phyloP scores from a whole-genome alignment of 1,140 invertebrate genomes.

The Papilio aristodemus region DNA sequence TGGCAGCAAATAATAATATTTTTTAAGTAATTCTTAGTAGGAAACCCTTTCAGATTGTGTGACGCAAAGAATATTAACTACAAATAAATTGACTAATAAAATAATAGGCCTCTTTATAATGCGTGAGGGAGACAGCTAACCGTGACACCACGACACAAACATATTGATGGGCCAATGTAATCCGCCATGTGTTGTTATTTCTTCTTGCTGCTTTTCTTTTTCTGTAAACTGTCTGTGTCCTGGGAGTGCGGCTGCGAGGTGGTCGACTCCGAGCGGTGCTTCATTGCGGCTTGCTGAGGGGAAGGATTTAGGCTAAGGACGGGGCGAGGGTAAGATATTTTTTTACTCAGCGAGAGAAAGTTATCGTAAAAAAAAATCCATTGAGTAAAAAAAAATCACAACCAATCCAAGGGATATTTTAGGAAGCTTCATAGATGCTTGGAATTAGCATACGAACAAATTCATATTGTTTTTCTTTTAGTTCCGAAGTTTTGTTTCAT shows the following conservation, averaged over 20 bases:
- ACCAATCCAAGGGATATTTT: too few species aligned
- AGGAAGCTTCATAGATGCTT: too few species aligned
- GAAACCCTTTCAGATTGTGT: too few species aligned
- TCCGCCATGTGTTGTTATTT: neutral
- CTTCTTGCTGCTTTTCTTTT: conserved; percentile 35
- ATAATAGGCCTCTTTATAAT: too few species aligned
- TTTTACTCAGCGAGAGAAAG: neutral
- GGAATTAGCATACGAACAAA: too few species aligned
- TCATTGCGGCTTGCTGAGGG: neutral
- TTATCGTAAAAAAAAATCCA: neutral
- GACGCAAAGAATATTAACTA: too few species aligned
- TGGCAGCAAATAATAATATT: too few species aligned
- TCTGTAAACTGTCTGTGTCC: conserved; percentile 1
- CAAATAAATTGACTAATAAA: too few species aligned
- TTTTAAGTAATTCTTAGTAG: too few species aligned
- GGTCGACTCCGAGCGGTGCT: conserved; percentile 8
- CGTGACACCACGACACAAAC: conserved; percentile 8
- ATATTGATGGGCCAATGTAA: neutral
- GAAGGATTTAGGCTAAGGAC: conserved; percentile 3
- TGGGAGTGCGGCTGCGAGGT: neutral
- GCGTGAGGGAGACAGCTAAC: conserved; percentile 1
- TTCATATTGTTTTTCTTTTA: too few species aligned
- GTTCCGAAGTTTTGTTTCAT: too few species aligned
- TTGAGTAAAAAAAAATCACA: too few species aligned
- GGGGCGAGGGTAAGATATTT: neutral